These are phyloP conservation scores for Nebria ingens DNA, from an alignment of 1,140 invertebrate species.

Conservation along the genomic window DNA sequence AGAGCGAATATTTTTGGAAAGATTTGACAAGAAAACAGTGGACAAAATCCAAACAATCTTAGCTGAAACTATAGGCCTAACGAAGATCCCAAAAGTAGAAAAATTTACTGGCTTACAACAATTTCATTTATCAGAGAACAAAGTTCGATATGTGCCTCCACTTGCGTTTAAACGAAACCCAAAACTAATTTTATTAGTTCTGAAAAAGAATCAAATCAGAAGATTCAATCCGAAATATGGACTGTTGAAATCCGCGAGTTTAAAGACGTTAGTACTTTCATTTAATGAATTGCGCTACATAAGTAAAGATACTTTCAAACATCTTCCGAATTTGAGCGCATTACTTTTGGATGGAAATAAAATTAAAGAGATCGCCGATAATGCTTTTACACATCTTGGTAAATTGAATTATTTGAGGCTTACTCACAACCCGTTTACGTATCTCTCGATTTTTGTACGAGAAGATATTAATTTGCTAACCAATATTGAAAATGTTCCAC, in stretches of 20 bases:
- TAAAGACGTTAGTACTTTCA: neutral
- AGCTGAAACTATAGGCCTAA: neutral
- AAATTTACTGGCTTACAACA: neutral
- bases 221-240: no score
- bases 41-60: neutral
- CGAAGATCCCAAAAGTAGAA: neutral
- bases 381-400: neutral
- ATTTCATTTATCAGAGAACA: neutral
- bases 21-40: neutral
- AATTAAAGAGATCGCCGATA: neutral
- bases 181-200: neutral
- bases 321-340: neutral
- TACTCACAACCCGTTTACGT: neutral
- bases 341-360: neutral
- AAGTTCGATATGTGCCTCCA: neutral
- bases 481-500: neutral
- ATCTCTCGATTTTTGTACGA: neutral
- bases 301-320: neutral
- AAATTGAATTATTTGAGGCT: neutral
- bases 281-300: neutral
- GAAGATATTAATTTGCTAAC: neutral
- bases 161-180: neutral
- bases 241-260: neutral
- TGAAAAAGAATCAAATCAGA: neutral
- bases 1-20: neutral